phyloP scores from a whole-genome alignment of 2,888 invertebrate species.

The Tenthredo livida region DNA sequence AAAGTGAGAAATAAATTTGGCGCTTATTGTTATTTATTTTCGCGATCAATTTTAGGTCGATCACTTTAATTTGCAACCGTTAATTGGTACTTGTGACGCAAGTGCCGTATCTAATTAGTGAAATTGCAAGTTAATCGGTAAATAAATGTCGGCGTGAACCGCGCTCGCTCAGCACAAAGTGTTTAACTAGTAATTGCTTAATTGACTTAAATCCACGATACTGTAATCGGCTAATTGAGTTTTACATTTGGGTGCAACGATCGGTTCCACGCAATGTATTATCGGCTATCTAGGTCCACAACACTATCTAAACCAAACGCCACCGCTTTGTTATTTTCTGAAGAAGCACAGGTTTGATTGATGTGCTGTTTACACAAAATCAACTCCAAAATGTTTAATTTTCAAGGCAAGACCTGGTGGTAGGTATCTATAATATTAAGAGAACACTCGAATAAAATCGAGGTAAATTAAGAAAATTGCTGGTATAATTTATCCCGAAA shows the following conservation, averaged over 20 bases:
- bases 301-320: background rate
- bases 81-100: background rate
- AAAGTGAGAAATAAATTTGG: background rate
- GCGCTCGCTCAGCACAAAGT: slow-evolving; percentile 3
- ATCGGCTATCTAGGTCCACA: background rate
- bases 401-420: background rate
- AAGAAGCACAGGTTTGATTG: background rate
- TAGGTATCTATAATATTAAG: background rate
- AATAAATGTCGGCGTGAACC: slow-evolving; percentile 26
- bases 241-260: background rate
- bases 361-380: background rate
- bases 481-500: background rate
- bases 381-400: background rate
- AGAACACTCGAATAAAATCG: background rate
- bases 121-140: slow-evolving; percentile 4
- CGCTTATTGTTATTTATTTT: background rate
- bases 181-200: slow-evolving; percentile 32
- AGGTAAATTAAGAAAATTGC: slow-evolving; percentile 19
- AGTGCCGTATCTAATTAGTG: slow-evolving; percentile 32
- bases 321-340: background rate
- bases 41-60: background rate
- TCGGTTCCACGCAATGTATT: background rate
- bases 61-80: background rate
- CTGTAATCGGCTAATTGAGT: slow-evolving; percentile 18
- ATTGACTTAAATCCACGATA: slow-evolving; percentile 30